A percentile compares a stretch with the other conserved stretches of the same genome.
Evolutionary conservation across 1,140 invertebrate species (phyloP).

Genomic region (Drosophila navojoa): DNA sequence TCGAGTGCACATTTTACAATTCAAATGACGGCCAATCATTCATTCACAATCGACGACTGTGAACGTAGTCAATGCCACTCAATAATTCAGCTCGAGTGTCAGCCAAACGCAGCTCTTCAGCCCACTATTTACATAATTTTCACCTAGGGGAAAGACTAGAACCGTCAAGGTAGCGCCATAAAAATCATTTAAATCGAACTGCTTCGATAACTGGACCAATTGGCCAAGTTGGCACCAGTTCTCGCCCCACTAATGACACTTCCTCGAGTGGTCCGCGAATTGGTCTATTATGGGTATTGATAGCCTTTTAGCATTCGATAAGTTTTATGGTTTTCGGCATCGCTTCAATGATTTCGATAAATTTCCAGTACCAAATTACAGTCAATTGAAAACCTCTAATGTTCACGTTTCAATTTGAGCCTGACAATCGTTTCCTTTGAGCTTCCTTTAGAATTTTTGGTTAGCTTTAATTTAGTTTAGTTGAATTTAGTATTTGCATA

Average conservation of each 20-base stretch:
- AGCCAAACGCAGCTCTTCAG: neutral
- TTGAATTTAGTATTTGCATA: no score
- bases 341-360: neutral
- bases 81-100: conserved; percentile 39
- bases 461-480: no score
- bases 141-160: neutral
- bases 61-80: conserved; percentile 24
- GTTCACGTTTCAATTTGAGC: neutral
- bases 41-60: conserved; percentile 17
- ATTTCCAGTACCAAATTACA: neutral
- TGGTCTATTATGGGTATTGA: conserved; percentile 31
- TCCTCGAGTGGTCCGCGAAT: conserved; percentile 4
- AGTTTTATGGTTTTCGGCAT: neutral
- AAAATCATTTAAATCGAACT: conserved; percentile 28
- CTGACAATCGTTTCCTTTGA: neutral
- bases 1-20: conserved; percentile 53
- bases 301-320: conserved; percentile 6
- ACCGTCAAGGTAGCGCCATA: neutral
- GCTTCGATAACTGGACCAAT: conserved; percentile 27
- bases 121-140: conserved; percentile 19
- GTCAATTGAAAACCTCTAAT: neutral
- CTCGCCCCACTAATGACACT: conserved; percentile 4
- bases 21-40: conserved; percentile 43
- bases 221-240: conserved; percentile 6
- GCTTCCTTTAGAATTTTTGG: no score